Base-by-base conservation (phyloP, 2,113 vertebrate species). In the Platysternon megacephalum region DNA sequence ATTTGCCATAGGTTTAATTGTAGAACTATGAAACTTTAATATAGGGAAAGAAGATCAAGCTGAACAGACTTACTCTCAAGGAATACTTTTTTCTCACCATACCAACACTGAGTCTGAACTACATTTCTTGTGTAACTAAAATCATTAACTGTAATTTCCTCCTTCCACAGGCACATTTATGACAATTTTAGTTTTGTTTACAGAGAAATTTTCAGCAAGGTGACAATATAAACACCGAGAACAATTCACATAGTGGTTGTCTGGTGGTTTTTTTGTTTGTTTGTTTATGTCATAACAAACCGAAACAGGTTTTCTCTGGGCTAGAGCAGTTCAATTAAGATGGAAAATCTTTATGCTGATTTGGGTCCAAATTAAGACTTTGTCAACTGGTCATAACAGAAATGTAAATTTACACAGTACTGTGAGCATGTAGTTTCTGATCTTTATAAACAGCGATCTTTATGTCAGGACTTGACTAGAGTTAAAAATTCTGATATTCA, bases 31-130 rank as follows among this genome's bases (percentile, higher is more conserved):
- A 86, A 48, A 84, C 78, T 80, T 93, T 46, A 53, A 87, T 28
- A 48, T 51, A 74, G 39, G 49, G 29, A 44, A 85, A 5, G 32
- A n/a, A 86, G 88, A 39, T 48, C 74, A 16, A 76, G 58, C 61
- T 87, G 65, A 22, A 56, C 85, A 91, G 35, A 11, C n/a, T 93
- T 87, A 78, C 65, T 96, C 58, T 76, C 17, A 92, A 84, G 85
- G 93, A 97, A 88, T 83, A 35, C 72, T 68, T 56, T 61, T 79
- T 32, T 1, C 65, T 92, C 90, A 58, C 58, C 86, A 85, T 80
- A 81, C 72, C 82, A 91, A 84, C 10, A 12, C 19, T 82, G n/a
- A 35, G 26, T 8, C 32, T 88, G 17, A 79, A 29, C 19, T 79
- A 0, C 81, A 51, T 48, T 93, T 93, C 82, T 55, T 53, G 19